Evolutionary conservation across 2,113 vertebrate species (phyloP).

Genomic region (Anoplopoma fimbria): DNA sequence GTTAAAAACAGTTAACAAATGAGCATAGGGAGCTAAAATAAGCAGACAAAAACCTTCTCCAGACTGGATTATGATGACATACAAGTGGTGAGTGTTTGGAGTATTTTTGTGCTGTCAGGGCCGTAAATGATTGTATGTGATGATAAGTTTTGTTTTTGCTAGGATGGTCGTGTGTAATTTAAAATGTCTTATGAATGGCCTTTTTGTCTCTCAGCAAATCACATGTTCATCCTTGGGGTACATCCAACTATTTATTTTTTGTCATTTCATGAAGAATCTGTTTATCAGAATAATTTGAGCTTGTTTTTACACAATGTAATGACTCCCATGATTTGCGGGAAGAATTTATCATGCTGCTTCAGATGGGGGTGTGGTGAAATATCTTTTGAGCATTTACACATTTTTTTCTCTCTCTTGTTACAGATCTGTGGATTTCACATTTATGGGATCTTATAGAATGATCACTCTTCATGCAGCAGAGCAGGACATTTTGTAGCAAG

Average conservation of each 20-base stretch:
- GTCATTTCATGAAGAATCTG: neutral
- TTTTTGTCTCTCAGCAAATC: slow-evolving; percentile 29
- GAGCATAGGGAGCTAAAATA: slow-evolving; percentile 27
- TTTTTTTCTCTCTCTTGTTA: slow-evolving; percentile 22
- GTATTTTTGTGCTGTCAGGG: neutral
- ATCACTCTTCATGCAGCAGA: slow-evolving; percentile 15
- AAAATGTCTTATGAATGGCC: slow-evolving; percentile 39
- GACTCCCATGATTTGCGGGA: neutral
- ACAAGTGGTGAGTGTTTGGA: slow-evolving; percentile 16
- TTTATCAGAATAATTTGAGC: neutral
- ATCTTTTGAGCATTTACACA: neutral
- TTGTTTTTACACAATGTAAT: neutral
- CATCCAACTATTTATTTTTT: neutral
- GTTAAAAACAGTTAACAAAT: slow-evolving; percentile 5
- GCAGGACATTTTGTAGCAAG: slow-evolving; percentile 37
- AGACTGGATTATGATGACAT: slow-evolving; percentile 32
- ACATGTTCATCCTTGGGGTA: neutral
- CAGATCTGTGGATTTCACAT: slow-evolving; percentile 45
- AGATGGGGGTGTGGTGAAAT: neutral
- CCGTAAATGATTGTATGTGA: neutral
- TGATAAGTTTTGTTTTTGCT: neutral
- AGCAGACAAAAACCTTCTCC: neutral
- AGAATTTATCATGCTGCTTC: neutral
- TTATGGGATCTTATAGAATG: slow-evolving; percentile 32
- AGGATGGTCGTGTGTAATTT: neutral